Evolutionary conservation across 2,113 vertebrate species (phyloP), one percentile per base, ranked within the genome.

Genomic region (Anhinga rufa): DNA sequence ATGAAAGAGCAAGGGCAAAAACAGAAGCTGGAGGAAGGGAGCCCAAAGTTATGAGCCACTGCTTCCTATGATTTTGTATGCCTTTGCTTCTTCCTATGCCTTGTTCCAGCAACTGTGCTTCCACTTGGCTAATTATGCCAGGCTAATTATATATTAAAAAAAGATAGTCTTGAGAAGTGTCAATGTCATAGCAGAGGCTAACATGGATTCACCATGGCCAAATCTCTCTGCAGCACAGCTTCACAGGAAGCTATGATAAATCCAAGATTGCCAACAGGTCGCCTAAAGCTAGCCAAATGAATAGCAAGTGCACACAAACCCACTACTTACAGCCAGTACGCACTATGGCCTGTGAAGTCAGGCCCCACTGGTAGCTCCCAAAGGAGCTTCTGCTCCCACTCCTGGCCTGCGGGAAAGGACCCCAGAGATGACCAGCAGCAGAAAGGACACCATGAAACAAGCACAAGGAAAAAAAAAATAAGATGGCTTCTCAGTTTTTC

Each of bases 381-480:
- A 51, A 64, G 20, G 24, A 91, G 17, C 7, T 79, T 60, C 44
- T 70, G 34, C 14, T 80, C 21, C 40, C 9, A 28, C 22, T 76
- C 11, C 19, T 6, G 7, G 24, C 60, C 57, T 24, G 6, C 5
- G 5, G 11, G 16, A 89, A 82, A 42, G 32, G 17, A 58, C 36
- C 13, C 11, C 36, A 0, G 0, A 62, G 10, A 34, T 4, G 8
- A 32, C 17, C 5, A 4, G 5, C 26, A 54, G 6, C 13, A 26
- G 25, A 71, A 80, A 58, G 4, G 3, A 38, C n/a, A 62, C 21
- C 4, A 29, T 2, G 11, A 64, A 75, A 68, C 14, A 65, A 84
- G 29, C 3, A 14, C 10, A 8, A 29, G 4, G 22, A 10, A 69
- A 25, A 40, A 19, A 55, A 76, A 90, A 90, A 40, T 9, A 26